Conservation (phyloP, 2,888 invertebrate species). For the Drosophila neutralis region DNA sequence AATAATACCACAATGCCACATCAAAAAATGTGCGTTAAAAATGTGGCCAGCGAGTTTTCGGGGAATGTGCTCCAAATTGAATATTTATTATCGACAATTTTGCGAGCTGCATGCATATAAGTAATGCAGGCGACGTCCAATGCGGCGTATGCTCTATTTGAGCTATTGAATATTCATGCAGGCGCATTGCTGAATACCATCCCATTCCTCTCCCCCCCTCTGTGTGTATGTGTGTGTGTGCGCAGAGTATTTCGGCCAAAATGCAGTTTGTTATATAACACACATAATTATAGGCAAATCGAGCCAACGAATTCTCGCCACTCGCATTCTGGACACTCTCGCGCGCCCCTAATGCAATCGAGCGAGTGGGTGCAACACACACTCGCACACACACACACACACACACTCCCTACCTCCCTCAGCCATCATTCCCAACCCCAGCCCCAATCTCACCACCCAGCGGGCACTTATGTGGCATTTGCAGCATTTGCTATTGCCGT, state of each 20-base stretch:
- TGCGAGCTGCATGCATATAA: constrained; percentile 44
- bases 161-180: constrained; percentile 77
- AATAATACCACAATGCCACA: constrained; percentile 22
- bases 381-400: background rate
- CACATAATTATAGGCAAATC: constrained; percentile 81
- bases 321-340: constrained; percentile 52
- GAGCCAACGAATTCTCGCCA: constrained; percentile 80
- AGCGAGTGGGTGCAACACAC: constrained; percentile 7
- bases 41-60: constrained; percentile 19
- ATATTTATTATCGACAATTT: constrained; percentile 78
- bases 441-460: constrained; percentile 42
- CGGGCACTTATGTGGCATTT: constrained; percentile 78
- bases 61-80: constrained; percentile 53
- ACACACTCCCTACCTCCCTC: background rate
- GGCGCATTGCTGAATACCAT: constrained; percentile 49
- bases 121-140: constrained; percentile 59
- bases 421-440: background rate
- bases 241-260: constrained; percentile 64
- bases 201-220: background rate
- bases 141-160: constrained; percentile 78
- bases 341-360: constrained; percentile 62
- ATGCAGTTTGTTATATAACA: constrained; percentile 81
- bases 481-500: constrained; percentile 65
- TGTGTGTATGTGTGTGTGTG: background rate
- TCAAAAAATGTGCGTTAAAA: constrained; percentile 9